A percentile compares a stretch with the other conserved stretches of the same genome.
Conservation (phyloP, 1,140 invertebrate species). For the Drosophila pruinosa region DNA sequence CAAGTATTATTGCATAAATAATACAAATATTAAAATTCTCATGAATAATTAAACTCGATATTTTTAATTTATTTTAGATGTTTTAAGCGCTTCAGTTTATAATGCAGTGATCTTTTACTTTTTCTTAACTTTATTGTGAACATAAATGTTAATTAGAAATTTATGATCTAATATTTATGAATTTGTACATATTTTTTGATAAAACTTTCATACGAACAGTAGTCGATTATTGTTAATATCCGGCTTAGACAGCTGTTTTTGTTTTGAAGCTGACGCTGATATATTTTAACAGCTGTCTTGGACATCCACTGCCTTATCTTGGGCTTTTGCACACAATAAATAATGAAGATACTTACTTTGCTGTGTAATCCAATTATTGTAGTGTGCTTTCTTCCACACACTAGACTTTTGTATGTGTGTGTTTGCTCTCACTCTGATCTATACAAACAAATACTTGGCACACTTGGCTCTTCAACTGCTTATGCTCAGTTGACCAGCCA, state of each 20-base stretch:
- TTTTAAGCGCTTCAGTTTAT: too few species aligned
- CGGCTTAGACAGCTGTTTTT: constrained; percentile 36
- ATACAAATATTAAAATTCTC: too few species aligned
- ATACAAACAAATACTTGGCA: constrained; percentile 19
- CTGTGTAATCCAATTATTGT: constrained; percentile 34
- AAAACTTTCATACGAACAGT: neutral
- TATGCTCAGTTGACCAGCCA: neutral
- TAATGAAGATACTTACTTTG: constrained; percentile 9
- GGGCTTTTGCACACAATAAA: neutral
- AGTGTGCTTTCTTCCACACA: constrained; percentile 5
- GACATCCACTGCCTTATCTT: neutral
- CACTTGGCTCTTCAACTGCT: neutral
- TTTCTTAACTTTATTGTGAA: too few species aligned
- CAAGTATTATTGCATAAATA: too few species aligned
- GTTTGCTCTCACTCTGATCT: constrained; percentile 20
- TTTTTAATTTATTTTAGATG: neutral
- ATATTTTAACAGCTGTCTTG: constrained; percentile 29
- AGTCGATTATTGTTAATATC: neutral
- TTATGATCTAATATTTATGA: neutral
- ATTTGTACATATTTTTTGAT: neutral
- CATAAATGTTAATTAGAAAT: too few species aligned
- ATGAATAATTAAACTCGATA: too few species aligned
- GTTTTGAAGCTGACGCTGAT: neutral
- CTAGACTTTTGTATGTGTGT: neutral
- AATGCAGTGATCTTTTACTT: too few species aligned